These are phyloP conservation scores for Zosterops pallidus DNA, from an alignment of 2,113 vertebrate genomes.

Conservation along the genomic window DNA sequence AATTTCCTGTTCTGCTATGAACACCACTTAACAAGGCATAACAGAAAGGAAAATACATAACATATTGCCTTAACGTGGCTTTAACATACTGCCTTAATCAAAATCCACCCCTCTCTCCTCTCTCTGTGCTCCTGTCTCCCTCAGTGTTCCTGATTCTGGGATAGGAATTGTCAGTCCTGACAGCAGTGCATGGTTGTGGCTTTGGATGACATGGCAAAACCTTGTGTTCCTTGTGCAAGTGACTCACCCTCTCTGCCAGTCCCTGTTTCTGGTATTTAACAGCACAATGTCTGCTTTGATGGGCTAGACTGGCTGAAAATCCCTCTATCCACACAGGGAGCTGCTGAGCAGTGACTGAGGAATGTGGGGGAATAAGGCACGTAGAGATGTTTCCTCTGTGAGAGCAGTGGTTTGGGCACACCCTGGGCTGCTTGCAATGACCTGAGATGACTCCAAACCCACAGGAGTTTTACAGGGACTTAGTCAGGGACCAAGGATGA, in stretches of 20 bases:
- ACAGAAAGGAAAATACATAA: background rate
- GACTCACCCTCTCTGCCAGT: background rate
- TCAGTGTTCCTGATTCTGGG: background rate
- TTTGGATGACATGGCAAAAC: background rate
- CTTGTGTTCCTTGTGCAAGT: background rate
- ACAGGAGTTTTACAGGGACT: background rate
- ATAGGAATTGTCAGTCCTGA: background rate
- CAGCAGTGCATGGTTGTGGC: background rate
- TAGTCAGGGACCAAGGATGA: too few species aligned
- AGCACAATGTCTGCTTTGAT: background rate
- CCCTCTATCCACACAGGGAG: background rate
- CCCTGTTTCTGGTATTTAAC: background rate
- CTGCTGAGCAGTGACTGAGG: background rate
- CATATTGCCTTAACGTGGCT: background rate
- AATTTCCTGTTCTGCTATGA: background rate
- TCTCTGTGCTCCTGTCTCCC: background rate
- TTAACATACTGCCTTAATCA: background rate
- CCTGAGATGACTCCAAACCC: background rate
- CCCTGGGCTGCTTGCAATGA: fast-evolving
- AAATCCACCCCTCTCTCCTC: background rate
- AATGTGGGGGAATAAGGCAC: background rate
- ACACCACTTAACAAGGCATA: background rate
- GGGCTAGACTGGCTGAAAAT: background rate
- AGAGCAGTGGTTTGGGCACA: background rate
- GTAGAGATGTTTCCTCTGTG: background rate